Base-by-base conservation (phyloP, 1,140 invertebrate species). In the Chrysopa pallens region DNA sequence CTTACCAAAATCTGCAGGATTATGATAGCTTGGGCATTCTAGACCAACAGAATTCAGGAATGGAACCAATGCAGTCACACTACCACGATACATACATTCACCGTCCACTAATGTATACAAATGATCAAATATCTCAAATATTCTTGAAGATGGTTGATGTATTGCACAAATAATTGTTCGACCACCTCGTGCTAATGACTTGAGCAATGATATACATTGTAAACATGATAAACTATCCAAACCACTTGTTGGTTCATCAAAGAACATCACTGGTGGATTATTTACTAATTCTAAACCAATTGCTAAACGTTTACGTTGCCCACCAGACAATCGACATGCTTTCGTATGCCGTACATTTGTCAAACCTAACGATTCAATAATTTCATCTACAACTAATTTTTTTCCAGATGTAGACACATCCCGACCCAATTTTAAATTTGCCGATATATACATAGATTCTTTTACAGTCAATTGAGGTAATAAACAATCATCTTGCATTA, bases 241-340 rank as follows among this genome's bases (percentile, higher is more conserved):
- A 12, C 91, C 90, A 53, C 85, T 93, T n/a, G 91, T 96, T 2
- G 92, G 90, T 58, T 97, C 92, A 56, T 97, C 92, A 56, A 95
- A 93, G 62, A 95, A 94, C 81, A 97, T 90, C 15, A 96, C 79
- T 33, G 90, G 89, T 8, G 93, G 93, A 66, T 95, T 85, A 57
- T 84, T 85, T 14, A 87, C 80, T 50, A 86, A 65, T 59, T 86
- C 82, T 52, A 85, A 59, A 41, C 80, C 91, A 50, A 96, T 92
- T 2, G 90, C 90, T 33, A 96, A 63, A 39, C 92, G 72, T 60
- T 95, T 96, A 42, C 84, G 71, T 64, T 96, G 90, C 0, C 93
- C 93, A 6, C 92, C 92, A 14, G 88, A 93, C 9, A 96, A 68
- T 52, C 78, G 79, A 35, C 73, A 73, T 4, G 86, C 78, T 47